Evolutionary conservation across 1,140 invertebrate species (phyloP), one percentile per base, ranked within the genome.

Genomic region (Amphibalanus amphitrite): DNA sequence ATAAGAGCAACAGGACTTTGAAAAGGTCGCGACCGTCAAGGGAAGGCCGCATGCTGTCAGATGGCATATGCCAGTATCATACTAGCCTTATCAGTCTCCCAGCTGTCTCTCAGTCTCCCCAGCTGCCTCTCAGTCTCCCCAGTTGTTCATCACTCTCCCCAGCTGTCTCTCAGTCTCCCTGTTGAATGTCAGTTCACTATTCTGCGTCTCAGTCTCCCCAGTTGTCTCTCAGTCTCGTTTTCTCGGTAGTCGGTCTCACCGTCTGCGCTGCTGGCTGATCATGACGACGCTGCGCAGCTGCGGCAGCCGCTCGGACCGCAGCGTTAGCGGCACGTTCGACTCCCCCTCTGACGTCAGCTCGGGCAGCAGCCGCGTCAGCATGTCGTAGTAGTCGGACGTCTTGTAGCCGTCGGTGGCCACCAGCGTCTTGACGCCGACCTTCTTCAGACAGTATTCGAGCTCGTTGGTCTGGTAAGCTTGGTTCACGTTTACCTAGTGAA

Each of bases 401-500:
- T 86, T 88, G 73, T 87, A 87, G 6, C 76, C 79, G 28, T 87
- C 85, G 0, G 87, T 84, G 0, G 87, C 82, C 6, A 96, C 77
- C 0, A 95, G 77, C 0, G 87, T 87, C 77, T 89, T 92, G 0
- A 89, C 80, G 20, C 82, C 82, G 23, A 91, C 89, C 81, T 93
- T 92, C 15, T 89, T 86, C 4, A 97, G 77, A 69, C 88, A 89
- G 77, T 89, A 94, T 70, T 86, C 83, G 0, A 97, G 72, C 78
- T 98, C 95, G 17, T 67, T 71, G 17, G 84, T 81, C 77, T 89
- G 86, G 77, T 91, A 96, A 0, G 85, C 83, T 0, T 93, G 93
- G 80, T 98, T 97, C 13, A 75, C 73, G 68, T 75, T 74, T 0
- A 75, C 74, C 74, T 75, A 29, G 47, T 23, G 47, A 38, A 15